Evolutionary conservation across 1,140 invertebrate species (phyloP), one percentile per base, ranked within the genome.

Genomic region (Aphaenogaster floridana): DNA sequence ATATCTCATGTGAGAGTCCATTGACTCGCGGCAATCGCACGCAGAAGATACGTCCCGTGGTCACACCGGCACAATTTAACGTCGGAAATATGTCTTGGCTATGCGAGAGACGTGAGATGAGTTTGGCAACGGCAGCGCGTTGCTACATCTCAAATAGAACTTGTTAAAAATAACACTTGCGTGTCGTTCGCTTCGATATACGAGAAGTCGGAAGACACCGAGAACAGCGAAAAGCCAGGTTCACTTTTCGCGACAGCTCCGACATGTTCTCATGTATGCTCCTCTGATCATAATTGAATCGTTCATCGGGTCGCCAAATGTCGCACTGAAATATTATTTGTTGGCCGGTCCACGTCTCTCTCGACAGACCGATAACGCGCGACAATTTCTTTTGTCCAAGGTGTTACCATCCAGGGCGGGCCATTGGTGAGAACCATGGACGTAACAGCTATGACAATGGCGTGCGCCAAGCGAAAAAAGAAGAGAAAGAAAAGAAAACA

Each of bases 401-500:
- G 95, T 91, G 92, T 95, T 87, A 95, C 95, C 77, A 93, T 95
- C 88, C 95, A 94, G 92, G 89, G 93, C 69, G 94, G 93, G 28
- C 91, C 93, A 54, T 95, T 95, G 91, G 91, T 95, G 86, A 94
- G 94, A 90, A 94, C 90, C 84, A 93, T 88, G 80, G 93, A 94
- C 52, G 83, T 92, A 59, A 74, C 91, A 42, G 79, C 89, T 72
- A 87, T 91, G 63, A 90, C 85, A 61, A 66, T 88, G 79, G 91
- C 91, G 50, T 94, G 88, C 83, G 90, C 92, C 89, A 95, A 95
- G 86, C 93, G 94, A 91, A 94, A 89, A 79, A 95, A 93, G 92
- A 95, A 95, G 90, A 95, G 93, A 91, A 95, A 92, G 88, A 94
- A 92, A 91, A 95, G 92, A 93, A 95, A 93, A 90, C 92, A 92